Base-by-base conservation (phyloP, 2,113 vertebrate genomes). In the Gadus macrocephalus region DNA sequence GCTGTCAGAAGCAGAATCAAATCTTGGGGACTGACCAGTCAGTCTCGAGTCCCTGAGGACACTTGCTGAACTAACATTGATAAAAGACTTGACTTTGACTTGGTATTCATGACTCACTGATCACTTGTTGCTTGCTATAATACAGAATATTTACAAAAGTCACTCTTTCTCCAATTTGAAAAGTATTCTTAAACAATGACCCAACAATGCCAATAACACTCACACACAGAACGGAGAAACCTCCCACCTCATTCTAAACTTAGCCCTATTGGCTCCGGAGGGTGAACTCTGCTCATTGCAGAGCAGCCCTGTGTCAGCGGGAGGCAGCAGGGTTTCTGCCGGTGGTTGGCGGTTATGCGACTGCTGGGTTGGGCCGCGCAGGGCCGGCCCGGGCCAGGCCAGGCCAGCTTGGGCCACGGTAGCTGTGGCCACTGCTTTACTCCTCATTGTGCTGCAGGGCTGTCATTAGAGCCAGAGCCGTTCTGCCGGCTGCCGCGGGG, bases 401-500 rank as follows among this genome's bases (percentile, higher is more conserved):
- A 42, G 42, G 42, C 42, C 42, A 49, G 42, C 42, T 49, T 14
- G n/a, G 55, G 55, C 55, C 55, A 80, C 73, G 82, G 85, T 76
- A 78, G 76, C 81, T 67, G 86, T 80, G 86, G 78, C 81, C 82
- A 76, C 69, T 75, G 73, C 80, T 88, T 86, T 86, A 87, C 82
- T 76, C 82, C 75, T 68, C 76, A 71, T 79, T 88, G 86, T 86
- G 87, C 82, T 76, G 75, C 78, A 91, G 86, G 86, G 85, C 83
- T 91, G 85, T 90, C 78, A 93, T 93, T 92, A 90, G 81, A 85
- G 69, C 76, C 69, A 56, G 61, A 80, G 83, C 78, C 35, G 69
- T 83, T 90, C 78, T 68, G 53, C 86, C 83, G 81, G 83, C 78
- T 85, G 75, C 81, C 85, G 31, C 4, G 75, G 62, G 78, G 73